Evolutionary conservation across 2,113 vertebrate genomes (phyloP).

Genomic region (Tamias sibiricus): DNA sequence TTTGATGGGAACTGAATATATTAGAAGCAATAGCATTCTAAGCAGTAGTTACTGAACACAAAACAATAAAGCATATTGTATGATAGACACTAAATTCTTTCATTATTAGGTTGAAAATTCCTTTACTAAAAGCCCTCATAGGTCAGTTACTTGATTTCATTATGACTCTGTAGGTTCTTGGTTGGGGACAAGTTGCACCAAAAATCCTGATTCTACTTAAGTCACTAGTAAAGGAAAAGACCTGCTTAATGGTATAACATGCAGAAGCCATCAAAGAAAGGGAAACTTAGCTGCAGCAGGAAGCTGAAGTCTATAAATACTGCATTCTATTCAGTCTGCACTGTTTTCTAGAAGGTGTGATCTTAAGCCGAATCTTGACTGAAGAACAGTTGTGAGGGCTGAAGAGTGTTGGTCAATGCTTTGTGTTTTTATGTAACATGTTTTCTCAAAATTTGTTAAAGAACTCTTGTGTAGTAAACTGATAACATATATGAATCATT

Average conservation of each 20-base stretch:
- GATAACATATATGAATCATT: constrained; percentile 41
- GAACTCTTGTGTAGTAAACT: constrained; percentile 61
- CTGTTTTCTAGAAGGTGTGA: constrained; percentile 37
- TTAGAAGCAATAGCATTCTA: constrained; percentile 35
- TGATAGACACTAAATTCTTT: constrained; percentile 24
- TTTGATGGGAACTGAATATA: background rate
- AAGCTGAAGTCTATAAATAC: constrained; percentile 70
- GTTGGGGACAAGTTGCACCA: background rate
- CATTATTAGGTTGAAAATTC: background rate
- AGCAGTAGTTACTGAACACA: background rate
- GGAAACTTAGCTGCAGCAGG: background rate
- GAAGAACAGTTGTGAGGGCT: constrained; percentile 30
- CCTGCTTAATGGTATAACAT: background rate
- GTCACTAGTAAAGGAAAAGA: constrained; percentile 28
- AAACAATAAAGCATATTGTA: background rate
- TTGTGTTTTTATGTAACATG: constrained; percentile 72
- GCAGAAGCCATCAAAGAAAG: constrained; percentile 3
- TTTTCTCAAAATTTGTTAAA: constrained; percentile 68
- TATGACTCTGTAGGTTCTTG: constrained; percentile 4
- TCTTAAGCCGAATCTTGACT: constrained; percentile 85
- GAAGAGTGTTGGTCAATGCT: constrained; percentile 45
- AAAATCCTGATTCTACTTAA: background rate
- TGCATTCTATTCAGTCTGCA: background rate
- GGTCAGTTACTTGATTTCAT: constrained; percentile 1
- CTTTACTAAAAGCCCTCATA: background rate